phyloP scores from a whole-genome alignment of 2,888 invertebrate species.

The Papilio elwesi region DNA sequence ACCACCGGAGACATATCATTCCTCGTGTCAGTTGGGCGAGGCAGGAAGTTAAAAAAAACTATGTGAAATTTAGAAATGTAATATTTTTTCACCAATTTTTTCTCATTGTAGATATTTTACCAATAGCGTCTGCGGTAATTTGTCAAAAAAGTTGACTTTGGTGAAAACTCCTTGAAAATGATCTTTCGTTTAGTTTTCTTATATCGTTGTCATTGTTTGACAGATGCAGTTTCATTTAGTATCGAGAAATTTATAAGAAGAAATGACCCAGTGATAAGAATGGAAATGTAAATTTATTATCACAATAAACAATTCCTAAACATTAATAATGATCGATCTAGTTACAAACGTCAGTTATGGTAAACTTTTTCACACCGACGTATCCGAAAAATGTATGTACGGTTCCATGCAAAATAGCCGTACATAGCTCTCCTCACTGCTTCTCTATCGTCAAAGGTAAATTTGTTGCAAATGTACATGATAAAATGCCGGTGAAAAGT shows the following conservation, averaged over 20 bases:
- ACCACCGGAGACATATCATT: too few species aligned
- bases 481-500: conserved; percentile 19
- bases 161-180: not conserved
- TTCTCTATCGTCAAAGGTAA: conserved; percentile 40
- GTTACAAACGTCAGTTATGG: conserved; percentile 27
- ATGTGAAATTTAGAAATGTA: too few species aligned
- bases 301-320: not conserved
- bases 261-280: conserved; percentile 13
- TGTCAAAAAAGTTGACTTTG: too few species aligned
- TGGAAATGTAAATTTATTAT: not conserved
- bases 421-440: conserved; percentile 27
- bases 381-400: conserved; percentile 29
- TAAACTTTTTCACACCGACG: conserved; percentile 40
- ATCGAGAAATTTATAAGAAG: not conserved
- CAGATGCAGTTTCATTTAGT: conserved; percentile 8
- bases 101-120: too few species aligned
- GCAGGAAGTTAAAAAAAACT: too few species aligned
- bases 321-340: conserved; percentile 23
- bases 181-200: not conserved
- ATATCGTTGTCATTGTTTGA: conserved; percentile 3
- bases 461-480: conserved; percentile 30
- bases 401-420: not conserved
- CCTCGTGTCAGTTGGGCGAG: too few species aligned
- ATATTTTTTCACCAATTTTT: too few species aligned
- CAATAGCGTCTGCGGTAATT: too few species aligned